These are phyloP conservation scores for Eulemur albifrons DNA, from an alignment of 2,797 vertebrate genomes.

Conservation along the genomic window DNA sequence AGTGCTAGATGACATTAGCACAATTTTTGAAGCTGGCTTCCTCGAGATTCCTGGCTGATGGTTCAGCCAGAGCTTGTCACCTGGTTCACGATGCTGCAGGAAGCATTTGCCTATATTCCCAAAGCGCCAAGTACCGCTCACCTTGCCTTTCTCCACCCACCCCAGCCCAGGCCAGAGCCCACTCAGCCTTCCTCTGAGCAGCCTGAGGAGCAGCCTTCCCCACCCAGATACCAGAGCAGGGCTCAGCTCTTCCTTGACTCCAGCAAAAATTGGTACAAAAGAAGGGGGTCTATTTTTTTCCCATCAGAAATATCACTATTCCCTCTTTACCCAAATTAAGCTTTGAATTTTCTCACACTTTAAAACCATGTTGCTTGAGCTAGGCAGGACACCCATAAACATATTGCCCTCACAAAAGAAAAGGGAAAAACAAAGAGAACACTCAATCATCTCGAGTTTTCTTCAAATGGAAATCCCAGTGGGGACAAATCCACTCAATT, in stretches of 20 bases:
- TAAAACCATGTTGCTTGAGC: background rate
- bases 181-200: background rate
- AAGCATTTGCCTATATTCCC: background rate
- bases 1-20: background rate
- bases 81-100: background rate
- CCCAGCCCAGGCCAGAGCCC: background rate
- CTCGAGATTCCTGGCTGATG: background rate
- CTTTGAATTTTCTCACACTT: conserved; percentile 3
- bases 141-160: background rate
- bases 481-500: background rate
- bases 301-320: background rate
- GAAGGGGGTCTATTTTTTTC: background rate
- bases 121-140: background rate
- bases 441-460: background rate
- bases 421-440: background rate
- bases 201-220: background rate
- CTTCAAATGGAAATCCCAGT: background rate
- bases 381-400: background rate
- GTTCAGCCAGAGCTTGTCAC: background rate
- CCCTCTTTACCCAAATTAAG: background rate
- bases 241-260: background rate
- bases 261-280: background rate
- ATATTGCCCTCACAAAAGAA: background rate
- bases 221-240: background rate
- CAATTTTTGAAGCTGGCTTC: conserved; percentile 11